Percentiles rank a stretch among this genome's conserved stretches.
These are phyloP conservation scores for Tor tambroides DNA, from an alignment of 2,113 vertebrate species.

Conservation along the genomic window DNA sequence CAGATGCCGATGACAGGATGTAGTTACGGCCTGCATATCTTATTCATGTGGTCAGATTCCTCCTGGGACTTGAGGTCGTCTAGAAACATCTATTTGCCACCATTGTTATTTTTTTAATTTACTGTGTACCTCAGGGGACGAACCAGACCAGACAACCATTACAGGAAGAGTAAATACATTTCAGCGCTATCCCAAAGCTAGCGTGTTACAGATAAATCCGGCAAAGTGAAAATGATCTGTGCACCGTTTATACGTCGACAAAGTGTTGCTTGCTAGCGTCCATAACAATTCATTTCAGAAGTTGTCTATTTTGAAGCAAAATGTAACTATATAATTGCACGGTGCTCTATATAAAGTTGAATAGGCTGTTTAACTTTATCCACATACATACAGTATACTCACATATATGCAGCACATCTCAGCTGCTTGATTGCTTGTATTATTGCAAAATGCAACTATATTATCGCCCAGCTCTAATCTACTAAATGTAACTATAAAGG, in stretches of 20 bases:
- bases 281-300: background rate
- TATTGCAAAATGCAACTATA: background rate
- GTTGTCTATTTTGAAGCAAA: background rate
- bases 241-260: background rate
- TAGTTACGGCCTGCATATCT: conserved; percentile 73
- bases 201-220: conserved; percentile 46
- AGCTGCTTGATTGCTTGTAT: background rate
- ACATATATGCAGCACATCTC: background rate
- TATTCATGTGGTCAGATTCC: conserved; percentile 74
- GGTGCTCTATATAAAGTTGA: background rate
- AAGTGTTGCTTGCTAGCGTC: background rate
- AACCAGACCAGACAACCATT: conserved; percentile 60
- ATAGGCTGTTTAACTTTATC: background rate
- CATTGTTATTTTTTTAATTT: conserved; percentile 65
- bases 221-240: conserved; percentile 14
- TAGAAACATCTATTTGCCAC: conserved; percentile 69
- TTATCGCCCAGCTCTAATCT: too few relatives aligned
- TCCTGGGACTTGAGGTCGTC: conserved; percentile 64
- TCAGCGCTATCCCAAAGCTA: conserved; percentile 56
- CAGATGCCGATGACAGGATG: conserved; percentile 66
- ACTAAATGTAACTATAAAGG: too few relatives aligned
- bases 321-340: background rate
- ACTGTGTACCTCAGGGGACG: conserved; percentile 62
- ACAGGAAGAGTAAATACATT: conserved; percentile 63
- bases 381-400: background rate